These are phyloP conservation scores for Actinia equina DNA, from an alignment of 64 coral and sea anemone genomes.

Conservation along the genomic window DNA sequence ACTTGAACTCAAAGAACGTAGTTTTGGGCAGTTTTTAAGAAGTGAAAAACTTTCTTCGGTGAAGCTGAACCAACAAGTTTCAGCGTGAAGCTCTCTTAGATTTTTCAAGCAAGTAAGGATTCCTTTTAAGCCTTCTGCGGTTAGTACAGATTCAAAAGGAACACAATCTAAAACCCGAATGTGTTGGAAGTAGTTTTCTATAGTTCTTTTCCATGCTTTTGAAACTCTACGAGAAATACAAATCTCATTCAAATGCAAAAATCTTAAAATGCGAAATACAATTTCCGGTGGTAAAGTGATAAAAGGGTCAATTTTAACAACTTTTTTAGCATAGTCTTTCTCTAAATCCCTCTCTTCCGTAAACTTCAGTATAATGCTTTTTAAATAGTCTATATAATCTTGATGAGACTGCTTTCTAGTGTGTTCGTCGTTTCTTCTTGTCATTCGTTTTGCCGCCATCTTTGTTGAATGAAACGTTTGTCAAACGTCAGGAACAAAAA, in stretches of 20 bases:
- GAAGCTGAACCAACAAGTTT: slow-evolving; percentile 79
- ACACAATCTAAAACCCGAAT: slow-evolving; percentile 69
- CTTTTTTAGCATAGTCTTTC: neutral
- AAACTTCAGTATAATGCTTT: slow-evolving; percentile 7
- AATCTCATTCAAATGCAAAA: slow-evolving; percentile 45
- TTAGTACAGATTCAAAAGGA: slow-evolving; percentile 51
- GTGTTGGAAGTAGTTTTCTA: slow-evolving; percentile 46
- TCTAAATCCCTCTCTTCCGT: slow-evolving; percentile 4
- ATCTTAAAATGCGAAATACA: slow-evolving; percentile 55
- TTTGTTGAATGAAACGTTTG: neutral
- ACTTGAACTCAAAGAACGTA: slow-evolving; percentile 53
- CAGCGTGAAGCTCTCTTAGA: slow-evolving; percentile 60
- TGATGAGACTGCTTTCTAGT: neutral
- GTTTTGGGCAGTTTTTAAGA: slow-evolving; percentile 78
- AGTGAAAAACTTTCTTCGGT: slow-evolving; percentile 70
- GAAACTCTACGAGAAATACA: slow-evolving; percentile 74
- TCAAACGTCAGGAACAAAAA: neutral
- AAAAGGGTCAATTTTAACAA: slow-evolving; percentile 20
- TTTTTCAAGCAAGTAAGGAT: slow-evolving; percentile 44
- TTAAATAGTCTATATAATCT: slow-evolving; percentile 8
- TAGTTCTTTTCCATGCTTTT: slow-evolving; percentile 40
- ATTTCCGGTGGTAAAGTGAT: slow-evolving; percentile 61
- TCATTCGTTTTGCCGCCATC: neutral
- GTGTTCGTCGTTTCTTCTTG: neutral
- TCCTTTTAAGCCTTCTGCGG: slow-evolving; percentile 49